These are phyloP conservation scores for Dryadula phaetusa DNA, from an alignment of 2,888 invertebrate genomes.

Conservation along the genomic window DNA sequence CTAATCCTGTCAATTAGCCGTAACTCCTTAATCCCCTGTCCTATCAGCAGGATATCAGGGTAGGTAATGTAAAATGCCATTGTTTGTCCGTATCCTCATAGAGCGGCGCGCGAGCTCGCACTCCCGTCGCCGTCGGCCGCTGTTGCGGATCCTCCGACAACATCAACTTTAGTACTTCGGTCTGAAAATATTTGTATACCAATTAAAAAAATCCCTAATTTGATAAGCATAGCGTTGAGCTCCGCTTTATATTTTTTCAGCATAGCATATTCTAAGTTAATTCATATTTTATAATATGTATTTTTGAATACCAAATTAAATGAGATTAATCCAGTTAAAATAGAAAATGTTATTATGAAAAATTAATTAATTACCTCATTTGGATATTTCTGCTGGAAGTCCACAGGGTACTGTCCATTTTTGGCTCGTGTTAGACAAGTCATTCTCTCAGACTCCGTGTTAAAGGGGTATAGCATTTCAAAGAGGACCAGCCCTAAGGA, in stretches of 20 bases:
- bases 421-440: conserved; percentile 87
- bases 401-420: conserved; percentile 87
- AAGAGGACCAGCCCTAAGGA: conserved; percentile 97
- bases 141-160: conserved; percentile 88
- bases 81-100: conserved; percentile 68
- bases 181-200: conserved; percentile 71
- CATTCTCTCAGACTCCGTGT: conserved; percentile 95
- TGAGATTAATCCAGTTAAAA: not conserved
- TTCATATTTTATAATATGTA: too few species aligned
- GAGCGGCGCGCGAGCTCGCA: conserved; percentile 86
- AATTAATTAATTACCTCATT: conserved; percentile 85
- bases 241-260: too few species aligned
- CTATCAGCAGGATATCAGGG: conserved; percentile 40
- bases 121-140: conserved; percentile 90
- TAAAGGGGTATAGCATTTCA: conserved; percentile 95
- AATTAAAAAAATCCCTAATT: too few species aligned
- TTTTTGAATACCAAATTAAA: too few species aligned
- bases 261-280: too few species aligned
- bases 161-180: conserved; percentile 90
- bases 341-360: conserved; percentile 2
- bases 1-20: not conserved
- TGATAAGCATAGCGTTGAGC: too few species aligned
- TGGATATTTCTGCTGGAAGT: conserved; percentile 86
- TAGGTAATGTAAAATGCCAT: conserved; percentile 83
- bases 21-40: too few species aligned